Evolutionary conservation across 2,113 vertebrate genomes (phyloP), one percentile per base, ranked within the genome.

Genomic region (Zootoca vivipara): DNA sequence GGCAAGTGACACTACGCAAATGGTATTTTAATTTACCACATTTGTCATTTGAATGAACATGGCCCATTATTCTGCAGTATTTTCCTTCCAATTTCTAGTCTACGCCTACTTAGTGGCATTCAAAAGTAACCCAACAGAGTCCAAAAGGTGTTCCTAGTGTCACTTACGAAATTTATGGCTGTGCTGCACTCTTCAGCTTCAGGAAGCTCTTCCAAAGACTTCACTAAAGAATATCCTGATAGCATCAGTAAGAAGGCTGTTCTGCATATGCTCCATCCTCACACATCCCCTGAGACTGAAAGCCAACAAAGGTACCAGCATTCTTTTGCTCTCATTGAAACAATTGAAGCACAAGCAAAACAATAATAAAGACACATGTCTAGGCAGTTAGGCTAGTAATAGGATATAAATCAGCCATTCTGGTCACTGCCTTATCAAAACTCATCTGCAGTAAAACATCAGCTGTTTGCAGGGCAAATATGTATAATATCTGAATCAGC

Each of bases 151-250:
- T 72, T 69, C 64, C 56, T 86, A 46, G 40, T 74, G 8, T 64
- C 13, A 2, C 33, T 83, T 52, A 64, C 90, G 77, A 1, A 0
- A 80, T 79, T 79, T 85, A 56, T 79, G 77, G 58, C 62, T 90
- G 24, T 75, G 73, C 85, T 89, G 6, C 89, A 46, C 89, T 88
- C 12, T 73, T 5, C 85, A 87, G 86, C 46, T 52, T 52, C 83
- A 94, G 90, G 93, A 96, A 96, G 85, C 81, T 85, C 88, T 87
- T 81, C 85, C 82, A 89, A 58, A 89, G 85, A 15, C 5, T 91
- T n/a, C 84, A 28, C 38, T 85, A 28, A 89, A 90, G 81, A 28
- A 92, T 88, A 62, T 70, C 78, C 78, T 79, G 91, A 89, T 90
- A 95, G 86, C 82, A 90, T 90, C 90, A 91, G 58, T 56, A 74